Evolutionary conservation across 2,113 vertebrate genomes (phyloP), one percentile per base, ranked within the genome.

Genomic region (Gopherus evgoodei): DNA sequence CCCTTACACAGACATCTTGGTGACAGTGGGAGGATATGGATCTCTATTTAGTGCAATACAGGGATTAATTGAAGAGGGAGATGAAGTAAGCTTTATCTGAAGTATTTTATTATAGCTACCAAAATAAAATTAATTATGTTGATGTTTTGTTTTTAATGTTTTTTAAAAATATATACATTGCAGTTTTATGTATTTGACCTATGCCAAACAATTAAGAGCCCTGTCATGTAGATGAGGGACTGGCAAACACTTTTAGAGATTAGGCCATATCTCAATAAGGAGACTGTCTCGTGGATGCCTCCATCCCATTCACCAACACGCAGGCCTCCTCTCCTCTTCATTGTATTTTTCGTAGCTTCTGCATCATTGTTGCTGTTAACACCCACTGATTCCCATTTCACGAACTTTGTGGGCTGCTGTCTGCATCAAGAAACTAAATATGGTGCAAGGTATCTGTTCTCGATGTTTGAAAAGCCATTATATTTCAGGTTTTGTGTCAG

Each of bases 21-120:
- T 99, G 78, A 99, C 99, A 1, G 98, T 99, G 3, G 99, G 99
- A 88, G 99, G 97, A 52, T 99, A 99, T 50, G 99, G 99, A 14
- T 99, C 99, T 92, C 98, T 99, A 62, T 99, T 99, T 85, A 98
- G 98, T 94, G 94, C 98, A 91, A 98, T 99, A 91, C 99, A 99
- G 85, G 99, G 96, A 31, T 97, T 99, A 84, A 98, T 99, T 89
- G 99, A 99, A 53, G 98, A 98, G 49, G 99, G 99, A 84, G 99
- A 99, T 56, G 99, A 99, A 98, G 99, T 99, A 94, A 98, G 97
- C 96, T 72, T 93, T 9, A 52, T 35, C 87, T 38, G 4, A 84
- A 93, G 57, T 93, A 87, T 16, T 93, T 50, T 54, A 0, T 0
- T 50, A 9, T 42, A 38, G 14, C 81, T 0, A 1, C 22, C 79